Base-by-base conservation (phyloP, 2,888 invertebrate species). In the Onthophagus sagittarius region DNA sequence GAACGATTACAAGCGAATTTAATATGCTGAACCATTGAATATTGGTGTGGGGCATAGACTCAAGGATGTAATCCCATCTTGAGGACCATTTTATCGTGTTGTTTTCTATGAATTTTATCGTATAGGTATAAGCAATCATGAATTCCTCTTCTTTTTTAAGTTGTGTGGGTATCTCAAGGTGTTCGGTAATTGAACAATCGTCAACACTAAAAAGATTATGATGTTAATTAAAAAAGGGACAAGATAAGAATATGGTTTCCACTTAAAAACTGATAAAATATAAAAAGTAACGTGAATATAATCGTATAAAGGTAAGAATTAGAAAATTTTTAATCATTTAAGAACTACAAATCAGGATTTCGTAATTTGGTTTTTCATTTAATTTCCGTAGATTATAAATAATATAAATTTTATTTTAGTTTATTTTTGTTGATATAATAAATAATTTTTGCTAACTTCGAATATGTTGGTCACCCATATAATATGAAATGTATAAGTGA, bases 11-110 rank as follows among this genome's bases (percentile, higher is more conserved):
- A 80, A 99, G 88, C 0, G 98, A 98, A 86, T 99, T 99, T 76
- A 99, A 88, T 82, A 99, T 99, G 77, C 97, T 98, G 85, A 99
- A 98, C 99, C 98, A 99, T 84, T 99, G 98, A 80, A 99, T 98
- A 84, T 98, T 98, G 0, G 98, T 96, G 84, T 98, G 97, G 0
- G 97, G 98, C 94, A 98, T 97, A 0, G 98, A 75, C 70, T 75
- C 97, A 74, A 99, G 87, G 77, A 99, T 98, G 85, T 99, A 99
- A 86, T 99, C 99, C 99, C 99, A 99, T 81, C 99, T 90, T 0
- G 98, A 98, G 0, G 98, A 98, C 99, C 99, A 99, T 86, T 97
- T 98, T 11, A 97, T 93, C 0, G 90, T 90, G 84, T 95, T 92
- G 81, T 95, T 93, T 82, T 89, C 88, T 80, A 90, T 87, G 85